phyloP scores from a whole-genome alignment of 2,888 invertebrate species.

The Ryuthela nishihirai region DNA sequence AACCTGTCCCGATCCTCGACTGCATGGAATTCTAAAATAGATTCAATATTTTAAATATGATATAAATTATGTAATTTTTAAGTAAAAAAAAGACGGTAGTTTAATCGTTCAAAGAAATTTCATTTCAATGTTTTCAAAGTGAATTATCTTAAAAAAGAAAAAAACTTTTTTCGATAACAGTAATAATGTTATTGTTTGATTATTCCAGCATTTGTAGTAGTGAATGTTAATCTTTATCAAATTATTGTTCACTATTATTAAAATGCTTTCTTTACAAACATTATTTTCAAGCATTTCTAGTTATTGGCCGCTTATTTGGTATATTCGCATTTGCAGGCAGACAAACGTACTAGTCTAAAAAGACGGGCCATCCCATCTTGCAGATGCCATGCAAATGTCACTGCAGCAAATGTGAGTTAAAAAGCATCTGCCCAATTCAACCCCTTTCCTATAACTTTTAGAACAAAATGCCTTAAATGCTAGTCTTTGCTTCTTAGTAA shows the following conservation, averaged over 20 bases:
- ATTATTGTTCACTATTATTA: constrained; percentile 4
- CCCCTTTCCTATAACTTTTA: constrained; percentile 28
- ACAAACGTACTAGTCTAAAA: constrained; percentile 30
- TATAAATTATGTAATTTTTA: too few relatives aligned
- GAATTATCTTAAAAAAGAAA: too few relatives aligned
- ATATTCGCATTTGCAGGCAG: too few relatives aligned
- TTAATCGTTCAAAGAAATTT: too few relatives aligned
- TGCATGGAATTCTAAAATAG: too few relatives aligned
- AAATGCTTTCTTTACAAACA: background rate
- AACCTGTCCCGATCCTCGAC: too few relatives aligned
- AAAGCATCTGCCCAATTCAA: constrained; percentile 29
- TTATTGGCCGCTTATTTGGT: constrained; percentile 20
- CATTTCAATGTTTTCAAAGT: too few relatives aligned
- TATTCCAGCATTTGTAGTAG: background rate
- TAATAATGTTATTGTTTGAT: background rate
- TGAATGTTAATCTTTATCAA: background rate
- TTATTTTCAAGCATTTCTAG: constrained; percentile 6
- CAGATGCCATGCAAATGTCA: constrained; percentile 38
- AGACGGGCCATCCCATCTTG: constrained; percentile 35
- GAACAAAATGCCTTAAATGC: constrained; percentile 38
- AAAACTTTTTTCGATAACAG: too few relatives aligned
- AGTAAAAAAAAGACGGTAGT: too few relatives aligned
- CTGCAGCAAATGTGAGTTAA: constrained; percentile 38
- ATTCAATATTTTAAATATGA: too few relatives aligned
- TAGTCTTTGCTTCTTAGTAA: constrained; percentile 38